Evolutionary conservation across 2,113 vertebrate species (phyloP).

Genomic region (Sphaerodactylus townsendi): DNA sequence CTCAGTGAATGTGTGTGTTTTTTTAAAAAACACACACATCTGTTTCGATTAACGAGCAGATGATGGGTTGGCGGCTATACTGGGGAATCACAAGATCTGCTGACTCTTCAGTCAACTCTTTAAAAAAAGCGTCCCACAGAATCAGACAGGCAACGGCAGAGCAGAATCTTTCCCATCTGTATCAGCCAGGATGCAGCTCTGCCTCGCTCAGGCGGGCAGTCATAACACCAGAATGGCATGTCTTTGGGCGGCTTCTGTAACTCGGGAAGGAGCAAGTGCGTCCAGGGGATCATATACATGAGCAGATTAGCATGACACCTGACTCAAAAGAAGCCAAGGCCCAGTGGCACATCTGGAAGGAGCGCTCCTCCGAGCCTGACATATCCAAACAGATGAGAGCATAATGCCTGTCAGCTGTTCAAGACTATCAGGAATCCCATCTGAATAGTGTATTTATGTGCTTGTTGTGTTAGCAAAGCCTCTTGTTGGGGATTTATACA

Average conservation of each 20-base stretch:
- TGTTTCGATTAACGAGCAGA: constrained; percentile 22
- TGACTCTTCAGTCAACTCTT: neutral
- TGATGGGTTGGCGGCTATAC: neutral
- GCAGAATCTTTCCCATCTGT: neutral
- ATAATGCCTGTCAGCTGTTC: neutral
- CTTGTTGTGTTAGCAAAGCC: constrained; percentile 3
- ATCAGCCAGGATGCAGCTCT: neutral
- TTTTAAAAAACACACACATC: constrained; percentile 39
- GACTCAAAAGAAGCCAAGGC: neutral
- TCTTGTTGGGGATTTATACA: constrained; percentile 21
- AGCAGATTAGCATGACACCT: constrained; percentile 30
- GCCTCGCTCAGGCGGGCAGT: constrained; percentile 1
- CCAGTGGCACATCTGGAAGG: constrained; percentile 27
- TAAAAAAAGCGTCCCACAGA: neutral
- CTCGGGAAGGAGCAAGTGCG: neutral
- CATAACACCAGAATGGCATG: neutral
- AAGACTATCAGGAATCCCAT: neutral
- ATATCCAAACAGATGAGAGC: neutral
- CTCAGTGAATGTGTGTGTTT: neutral
- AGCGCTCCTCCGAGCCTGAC: fast-evolving
- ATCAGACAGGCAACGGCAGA: fast-evolving
- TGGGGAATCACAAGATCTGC: neutral
- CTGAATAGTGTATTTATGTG: constrained; percentile 25
- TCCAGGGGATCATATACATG: constrained; percentile 10
- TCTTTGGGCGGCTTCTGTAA: neutral